Conservation (phyloP, 2,797 vertebrate genomes). For the Sardinella longiceps region DNA sequence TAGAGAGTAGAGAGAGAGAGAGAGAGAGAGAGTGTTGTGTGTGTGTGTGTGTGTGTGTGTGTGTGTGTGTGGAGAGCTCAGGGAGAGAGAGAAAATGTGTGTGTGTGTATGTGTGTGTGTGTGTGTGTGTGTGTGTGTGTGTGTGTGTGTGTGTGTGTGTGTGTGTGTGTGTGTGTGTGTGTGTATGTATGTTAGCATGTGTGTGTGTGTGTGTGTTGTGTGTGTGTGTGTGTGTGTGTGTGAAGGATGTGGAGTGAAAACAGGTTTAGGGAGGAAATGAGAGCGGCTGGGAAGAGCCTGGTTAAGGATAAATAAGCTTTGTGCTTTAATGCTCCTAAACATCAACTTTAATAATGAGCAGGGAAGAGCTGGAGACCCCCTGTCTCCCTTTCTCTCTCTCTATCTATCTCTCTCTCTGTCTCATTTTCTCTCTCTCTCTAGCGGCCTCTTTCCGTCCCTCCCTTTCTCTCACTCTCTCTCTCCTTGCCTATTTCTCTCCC, state of each 20-base stretch:
- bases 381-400: not conserved
- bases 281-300: conserved; percentile 6
- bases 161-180: not conserved
- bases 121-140: not conserved
- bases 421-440: not conserved
- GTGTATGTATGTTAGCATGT: no score
- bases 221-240: conserved; percentile 37
- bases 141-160: no score
- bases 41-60: not conserved
- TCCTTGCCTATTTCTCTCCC: not conserved
- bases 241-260: conserved; percentile 49
- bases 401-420: conserved; percentile 11
- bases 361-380: not conserved
- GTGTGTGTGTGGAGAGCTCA: not conserved
- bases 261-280: conserved; percentile 19
- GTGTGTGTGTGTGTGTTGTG: conserved; percentile 30
- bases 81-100: not conserved
- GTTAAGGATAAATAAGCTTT: conserved; percentile 23
- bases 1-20: no score
- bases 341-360: conserved; percentile 36
- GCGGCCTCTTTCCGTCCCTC: not conserved
- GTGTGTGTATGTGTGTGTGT: not conserved
- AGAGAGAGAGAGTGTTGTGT: not conserved
- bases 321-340: conserved; percentile 29
- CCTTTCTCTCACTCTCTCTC: not conserved